phyloP scores from a whole-genome alignment of 2,113 vertebrate genomes.

The Vulpes ferrilata region DNA sequence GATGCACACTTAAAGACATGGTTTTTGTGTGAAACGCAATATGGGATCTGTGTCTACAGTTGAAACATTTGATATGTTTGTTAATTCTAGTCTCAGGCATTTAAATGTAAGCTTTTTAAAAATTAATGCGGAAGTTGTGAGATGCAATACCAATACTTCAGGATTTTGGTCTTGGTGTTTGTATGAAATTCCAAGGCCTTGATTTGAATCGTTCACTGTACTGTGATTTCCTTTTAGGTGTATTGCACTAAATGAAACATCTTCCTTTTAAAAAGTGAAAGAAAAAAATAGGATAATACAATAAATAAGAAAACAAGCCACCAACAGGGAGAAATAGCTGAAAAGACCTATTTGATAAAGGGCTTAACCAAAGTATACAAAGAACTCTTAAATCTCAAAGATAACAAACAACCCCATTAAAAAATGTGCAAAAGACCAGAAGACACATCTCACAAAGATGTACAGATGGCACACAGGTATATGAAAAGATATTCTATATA shows the following conservation, averaged over 20 bases:
- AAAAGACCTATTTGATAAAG: background rate
- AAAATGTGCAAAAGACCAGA: background rate
- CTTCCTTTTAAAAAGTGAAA: background rate
- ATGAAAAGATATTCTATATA: background rate
- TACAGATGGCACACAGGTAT: background rate
- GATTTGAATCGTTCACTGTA: slow-evolving; percentile 89
- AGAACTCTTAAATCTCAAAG: background rate
- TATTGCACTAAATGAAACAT: background rate
- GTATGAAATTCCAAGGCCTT: slow-evolving; percentile 89
- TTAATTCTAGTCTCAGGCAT: background rate
- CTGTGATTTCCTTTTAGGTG: slow-evolving; percentile 85
- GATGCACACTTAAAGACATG: background rate
- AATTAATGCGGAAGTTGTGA: background rate
- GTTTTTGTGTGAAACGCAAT: background rate
- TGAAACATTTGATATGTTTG: background rate
- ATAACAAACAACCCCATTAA: background rate
- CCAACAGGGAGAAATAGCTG: background rate
- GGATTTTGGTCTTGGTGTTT: slow-evolving; percentile 88
- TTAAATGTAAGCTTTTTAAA: background rate
- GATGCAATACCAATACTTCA: background rate
- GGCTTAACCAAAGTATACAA: background rate
- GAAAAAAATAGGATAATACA: background rate
- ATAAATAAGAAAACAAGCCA: background rate
- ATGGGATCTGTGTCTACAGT: background rate
- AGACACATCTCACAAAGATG: background rate